Evolutionary conservation across 2,797 vertebrate species (phyloP), one percentile per base, ranked within the genome.

Genomic region (Capromys pilorides): DNA sequence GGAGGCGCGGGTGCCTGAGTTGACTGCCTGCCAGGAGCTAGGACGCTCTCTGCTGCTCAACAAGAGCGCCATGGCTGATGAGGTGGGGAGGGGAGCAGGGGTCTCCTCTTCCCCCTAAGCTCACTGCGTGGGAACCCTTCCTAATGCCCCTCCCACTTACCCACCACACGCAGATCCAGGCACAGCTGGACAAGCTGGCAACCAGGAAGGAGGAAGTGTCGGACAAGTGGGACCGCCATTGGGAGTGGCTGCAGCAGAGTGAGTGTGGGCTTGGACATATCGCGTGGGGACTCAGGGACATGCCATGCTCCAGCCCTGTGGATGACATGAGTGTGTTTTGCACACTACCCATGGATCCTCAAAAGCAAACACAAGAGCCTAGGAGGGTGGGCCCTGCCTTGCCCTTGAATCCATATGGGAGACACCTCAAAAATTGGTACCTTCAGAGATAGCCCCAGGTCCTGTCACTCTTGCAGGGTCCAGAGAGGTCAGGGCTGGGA

Each of bases 221-320:
- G 8, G 99, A 99, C 94, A 99, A 99, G 97, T 99, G 99, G 99
- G 99, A 99, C 96, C 99, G 98, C 88, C 99, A 99, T 85, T 99
- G 99, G 99, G 99, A 99, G 33, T 98, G 98, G 97, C 97, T 99
- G 24, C 99, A 99, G 97, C 99, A 99, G 97, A 98, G 99, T 99
- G 97, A 99, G 99, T 98, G 71, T 39, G 64, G 75, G 12, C 81
- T 86, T 39, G 0, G 57, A 49, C 13, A 16, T 36, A 33, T 0
- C 69, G 57, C 62, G 39, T 33, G 9, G 36, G 69, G 45, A 18
- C 49, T 26, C 61, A 45, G 41, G 69, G 80, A 79, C 61, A 45
- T 3, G 28, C 31, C 61, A 45, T 3, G 28, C n/a, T 41, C 26
- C 24, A 8, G 39, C 22, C 57, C 16, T 21, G 82, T 81, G 90